Percentiles rank a stretch among this genome's conserved stretches.
phyloP scores from a whole-genome alignment of 2,888 invertebrate genomes.

The Scaptomyza flava region DNA sequence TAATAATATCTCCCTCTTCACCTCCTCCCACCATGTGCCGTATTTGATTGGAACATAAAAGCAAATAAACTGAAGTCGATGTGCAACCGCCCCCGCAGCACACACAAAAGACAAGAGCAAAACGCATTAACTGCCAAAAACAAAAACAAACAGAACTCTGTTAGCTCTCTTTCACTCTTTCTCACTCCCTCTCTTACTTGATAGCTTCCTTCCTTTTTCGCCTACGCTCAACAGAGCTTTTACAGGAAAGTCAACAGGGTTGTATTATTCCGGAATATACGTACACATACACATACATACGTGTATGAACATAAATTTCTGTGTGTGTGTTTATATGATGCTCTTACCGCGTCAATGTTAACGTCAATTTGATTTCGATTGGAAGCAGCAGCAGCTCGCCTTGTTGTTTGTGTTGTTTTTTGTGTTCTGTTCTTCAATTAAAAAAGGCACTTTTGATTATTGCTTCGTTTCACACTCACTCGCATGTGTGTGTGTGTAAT shows the following conservation, averaged over 20 bases:
- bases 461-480: constrained; percentile 60
- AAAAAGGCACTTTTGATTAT: constrained; percentile 77
- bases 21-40: not conserved
- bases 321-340: constrained; percentile 32
- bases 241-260: constrained; percentile 48
- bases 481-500: not conserved
- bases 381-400: constrained; percentile 37
- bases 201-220: constrained; percentile 6
- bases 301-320: constrained; percentile 16
- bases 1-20: constrained; percentile 17
- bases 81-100: constrained; percentile 34
- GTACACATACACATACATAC: constrained; percentile 10
- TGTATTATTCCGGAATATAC: constrained; percentile 25
- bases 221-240: constrained; percentile 30
- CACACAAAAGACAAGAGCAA: constrained; percentile 59
- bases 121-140: constrained; percentile 76
- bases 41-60: constrained; percentile 54
- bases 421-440: constrained; percentile 61
- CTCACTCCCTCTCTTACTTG: not conserved
- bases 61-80: constrained; percentile 54
- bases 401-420: constrained; percentile 35
- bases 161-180: not conserved
- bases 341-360: constrained; percentile 71
- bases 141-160: constrained; percentile 49
- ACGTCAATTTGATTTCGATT: constrained; percentile 73